Conservation (phyloP, 1,140 invertebrate genomes). For the Lamellibrachia luymesi region DNA sequence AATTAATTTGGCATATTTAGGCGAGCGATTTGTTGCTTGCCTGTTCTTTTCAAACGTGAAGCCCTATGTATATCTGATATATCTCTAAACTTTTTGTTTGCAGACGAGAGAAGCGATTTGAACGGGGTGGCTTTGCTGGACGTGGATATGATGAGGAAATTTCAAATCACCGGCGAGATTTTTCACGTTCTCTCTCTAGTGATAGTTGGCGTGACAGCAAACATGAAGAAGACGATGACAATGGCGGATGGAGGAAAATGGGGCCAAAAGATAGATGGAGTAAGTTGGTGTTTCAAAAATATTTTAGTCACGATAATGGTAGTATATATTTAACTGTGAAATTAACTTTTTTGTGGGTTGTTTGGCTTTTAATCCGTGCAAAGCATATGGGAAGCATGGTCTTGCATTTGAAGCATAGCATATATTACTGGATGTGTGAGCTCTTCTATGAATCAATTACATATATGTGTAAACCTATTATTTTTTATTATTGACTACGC, state of each 20-base stretch:
- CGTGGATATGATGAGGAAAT: constrained; percentile 26
- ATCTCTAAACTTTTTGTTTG: neutral
- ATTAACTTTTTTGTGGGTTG: too few species aligned
- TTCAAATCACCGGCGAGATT: constrained; percentile 32
- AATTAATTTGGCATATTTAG: too few species aligned
- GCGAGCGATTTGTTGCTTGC: too few species aligned
- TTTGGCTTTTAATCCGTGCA: too few species aligned
- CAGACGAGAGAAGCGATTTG: constrained; percentile 27
- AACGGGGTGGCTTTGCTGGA: constrained; percentile 24
- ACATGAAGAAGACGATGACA: constrained; percentile 60
- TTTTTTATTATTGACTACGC: too few species aligned
- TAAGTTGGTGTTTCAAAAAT: constrained; percentile 38
- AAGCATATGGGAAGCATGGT: too few species aligned
- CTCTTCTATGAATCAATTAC: too few species aligned
- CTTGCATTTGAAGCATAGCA: neutral
- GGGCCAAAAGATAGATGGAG: constrained; percentile 61
- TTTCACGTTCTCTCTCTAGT: constrained; percentile 42
- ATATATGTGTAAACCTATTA: too few species aligned
- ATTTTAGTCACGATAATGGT: neutral
- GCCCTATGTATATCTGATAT: too few species aligned
- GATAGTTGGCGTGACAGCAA: constrained; percentile 51
- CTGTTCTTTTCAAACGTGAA: too few species aligned
- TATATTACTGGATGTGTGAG: too few species aligned
- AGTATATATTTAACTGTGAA: neutral
- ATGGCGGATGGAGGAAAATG: constrained; percentile 63